Conservation (phyloP, 2,113 vertebrate species). For the Riparia riparia region DNA sequence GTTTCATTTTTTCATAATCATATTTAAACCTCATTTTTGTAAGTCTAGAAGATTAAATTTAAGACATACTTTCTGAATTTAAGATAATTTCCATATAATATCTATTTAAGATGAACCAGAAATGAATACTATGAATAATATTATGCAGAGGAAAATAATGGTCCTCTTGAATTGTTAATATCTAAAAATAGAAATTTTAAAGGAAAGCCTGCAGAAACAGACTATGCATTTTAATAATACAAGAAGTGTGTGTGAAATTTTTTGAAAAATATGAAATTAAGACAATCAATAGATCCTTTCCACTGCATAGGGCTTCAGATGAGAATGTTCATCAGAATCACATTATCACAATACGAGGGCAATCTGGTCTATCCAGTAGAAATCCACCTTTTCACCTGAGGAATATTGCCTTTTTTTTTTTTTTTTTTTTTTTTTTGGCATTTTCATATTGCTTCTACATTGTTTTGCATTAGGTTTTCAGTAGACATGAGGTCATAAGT, state of each 20-base stretch:
- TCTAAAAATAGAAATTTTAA: neutral
- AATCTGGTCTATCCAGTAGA: neutral
- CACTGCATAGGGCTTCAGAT: neutral
- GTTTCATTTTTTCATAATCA: constrained; percentile 8
- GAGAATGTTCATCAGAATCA: neutral
- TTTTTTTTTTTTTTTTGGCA: neutral
- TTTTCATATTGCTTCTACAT: neutral
- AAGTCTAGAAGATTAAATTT: constrained; percentile 32
- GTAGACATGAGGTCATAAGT: neutral
- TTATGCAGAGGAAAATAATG: neutral
- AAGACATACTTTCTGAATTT: constrained; percentile 11
- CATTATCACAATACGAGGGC: neutral
- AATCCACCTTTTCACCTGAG: neutral
- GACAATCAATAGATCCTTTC: neutral
- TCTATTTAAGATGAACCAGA: constrained; percentile 26
- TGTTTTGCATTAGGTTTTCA: neutral
- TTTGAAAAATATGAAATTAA: neutral
- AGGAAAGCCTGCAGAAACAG: neutral
- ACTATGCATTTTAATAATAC: neutral
- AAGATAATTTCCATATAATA: constrained; percentile 8
- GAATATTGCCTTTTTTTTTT: neutral
- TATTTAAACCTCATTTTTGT: constrained; percentile 39
- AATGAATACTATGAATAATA: constrained; percentile 27
- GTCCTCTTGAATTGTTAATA: constrained; percentile 9
- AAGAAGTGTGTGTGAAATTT: neutral